Conservation (phyloP, 2,888 invertebrate genomes). For the Platycnemis pennipes region DNA sequence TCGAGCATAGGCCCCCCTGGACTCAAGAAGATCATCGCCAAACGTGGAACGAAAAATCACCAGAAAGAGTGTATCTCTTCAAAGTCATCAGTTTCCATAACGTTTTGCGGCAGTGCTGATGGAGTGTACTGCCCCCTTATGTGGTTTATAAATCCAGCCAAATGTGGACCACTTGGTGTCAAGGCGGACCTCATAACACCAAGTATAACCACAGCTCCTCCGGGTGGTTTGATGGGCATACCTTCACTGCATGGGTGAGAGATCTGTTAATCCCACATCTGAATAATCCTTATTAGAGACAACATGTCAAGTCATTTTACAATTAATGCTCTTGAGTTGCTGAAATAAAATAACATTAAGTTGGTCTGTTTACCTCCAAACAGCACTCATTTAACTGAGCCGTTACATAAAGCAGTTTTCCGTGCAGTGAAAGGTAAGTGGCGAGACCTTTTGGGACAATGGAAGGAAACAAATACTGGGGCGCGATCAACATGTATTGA, state of each 20-base stretch:
- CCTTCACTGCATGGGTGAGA: neutral
- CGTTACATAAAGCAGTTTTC: too few relatives aligned
- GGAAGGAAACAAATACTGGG: too few relatives aligned
- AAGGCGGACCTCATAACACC: slow-evolving; percentile 74
- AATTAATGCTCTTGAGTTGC: neutral
- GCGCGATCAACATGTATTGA: too few relatives aligned
- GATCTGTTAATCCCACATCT: neutral
- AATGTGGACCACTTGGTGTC: slow-evolving; percentile 74
- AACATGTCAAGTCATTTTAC: neutral
- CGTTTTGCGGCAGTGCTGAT: slow-evolving; percentile 76
- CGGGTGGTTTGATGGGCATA: neutral
- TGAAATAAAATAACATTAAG: neutral
- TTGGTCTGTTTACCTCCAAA: neutral
- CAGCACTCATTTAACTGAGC: too few relatives aligned
- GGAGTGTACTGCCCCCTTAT: slow-evolving; percentile 76
- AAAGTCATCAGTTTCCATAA: slow-evolving; percentile 76
- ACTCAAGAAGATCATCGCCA: slow-evolving; percentile 73
- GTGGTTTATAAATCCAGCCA: slow-evolving; percentile 76
- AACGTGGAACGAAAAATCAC: slow-evolving; percentile 75
- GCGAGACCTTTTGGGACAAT: too few relatives aligned
- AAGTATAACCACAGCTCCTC: neutral
- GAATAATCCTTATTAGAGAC: neutral
- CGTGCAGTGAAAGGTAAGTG: too few relatives aligned
- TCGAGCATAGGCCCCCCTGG: too few relatives aligned
- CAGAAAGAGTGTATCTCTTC: slow-evolving; percentile 75